A percentile compares a stretch with the other conserved stretches of the same genome.
Evolutionary conservation across 2,113 vertebrate species (phyloP).

Genomic region (Campylomormyrus tamandua): DNA sequence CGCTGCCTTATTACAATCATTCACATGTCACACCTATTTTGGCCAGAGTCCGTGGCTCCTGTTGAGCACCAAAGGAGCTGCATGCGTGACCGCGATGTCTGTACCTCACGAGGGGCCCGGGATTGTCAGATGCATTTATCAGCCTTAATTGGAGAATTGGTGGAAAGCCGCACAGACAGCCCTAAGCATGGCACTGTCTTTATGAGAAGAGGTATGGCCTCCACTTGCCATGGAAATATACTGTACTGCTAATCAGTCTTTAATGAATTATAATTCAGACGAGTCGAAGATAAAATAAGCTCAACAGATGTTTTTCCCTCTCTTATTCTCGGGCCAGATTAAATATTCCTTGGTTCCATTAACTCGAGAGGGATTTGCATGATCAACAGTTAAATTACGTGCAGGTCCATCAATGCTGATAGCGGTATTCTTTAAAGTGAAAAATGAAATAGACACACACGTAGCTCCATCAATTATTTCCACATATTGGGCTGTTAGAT

Average conservation of each 20-base stretch:
- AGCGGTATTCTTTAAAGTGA: slow-evolving; percentile 8
- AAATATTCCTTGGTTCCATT: slow-evolving; percentile 7
- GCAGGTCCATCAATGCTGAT: slow-evolving; percentile 7
- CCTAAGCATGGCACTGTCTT: background rate
- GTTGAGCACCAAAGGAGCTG: background rate
- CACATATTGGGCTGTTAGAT: too few relatives aligned
- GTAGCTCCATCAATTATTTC: background rate
- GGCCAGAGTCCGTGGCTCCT: background rate
- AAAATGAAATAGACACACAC: background rate
- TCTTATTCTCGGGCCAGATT: background rate
- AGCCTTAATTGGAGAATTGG: background rate
- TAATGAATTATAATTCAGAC: slow-evolving; percentile 16
- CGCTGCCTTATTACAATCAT: background rate
- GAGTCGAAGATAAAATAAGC: slow-evolving; percentile 9
- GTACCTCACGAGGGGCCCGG: background rate
- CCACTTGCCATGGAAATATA: slow-evolving; percentile 7
- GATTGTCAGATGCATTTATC: background rate
- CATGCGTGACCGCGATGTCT: background rate
- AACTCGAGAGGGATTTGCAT: slow-evolving; percentile 17
- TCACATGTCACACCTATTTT: background rate
- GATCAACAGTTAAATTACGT: slow-evolving; percentile 15
- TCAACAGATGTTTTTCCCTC: background rate
- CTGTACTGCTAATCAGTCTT: slow-evolving; percentile 15
- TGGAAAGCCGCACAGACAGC: background rate
- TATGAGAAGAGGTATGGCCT: background rate